These are phyloP conservation scores for Tenebrio molitor DNA, from an alignment of 1,140 invertebrate genomes.

Conservation along the genomic window DNA sequence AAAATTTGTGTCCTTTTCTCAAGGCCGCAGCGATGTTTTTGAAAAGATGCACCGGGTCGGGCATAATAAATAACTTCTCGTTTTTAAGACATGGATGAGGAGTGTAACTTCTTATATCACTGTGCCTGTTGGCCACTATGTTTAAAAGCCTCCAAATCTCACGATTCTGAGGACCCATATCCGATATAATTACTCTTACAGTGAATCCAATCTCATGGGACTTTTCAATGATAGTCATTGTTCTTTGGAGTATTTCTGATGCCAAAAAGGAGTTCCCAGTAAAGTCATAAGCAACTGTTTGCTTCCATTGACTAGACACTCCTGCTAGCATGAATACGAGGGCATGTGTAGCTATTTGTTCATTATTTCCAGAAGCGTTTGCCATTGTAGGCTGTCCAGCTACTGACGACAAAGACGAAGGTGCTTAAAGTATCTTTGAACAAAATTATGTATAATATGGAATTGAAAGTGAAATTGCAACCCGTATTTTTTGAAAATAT, in stretches of 20 bases:
- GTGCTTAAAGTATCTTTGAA: no score
- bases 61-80: slow-evolving; percentile 11
- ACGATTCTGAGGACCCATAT: slow-evolving; percentile 3
- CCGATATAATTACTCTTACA: background rate
- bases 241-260: background rate
- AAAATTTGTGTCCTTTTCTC: background rate
- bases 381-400: slow-evolving; percentile 7
- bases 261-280: background rate
- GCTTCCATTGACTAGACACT: slow-evolving; percentile 10
- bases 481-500: no score
- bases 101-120: background rate
- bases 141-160: background rate
- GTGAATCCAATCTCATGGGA: background rate
- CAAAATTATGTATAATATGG: no score
- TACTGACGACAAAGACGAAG: background rate
- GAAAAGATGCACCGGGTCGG: background rate
- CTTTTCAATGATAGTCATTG: background rate
- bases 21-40: background rate
- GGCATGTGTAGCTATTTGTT: slow-evolving; percentile 8
- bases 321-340: slow-evolving; percentile 5
- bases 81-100: background rate
- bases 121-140: background rate
- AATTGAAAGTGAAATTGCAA: no score
- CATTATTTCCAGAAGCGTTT: background rate
- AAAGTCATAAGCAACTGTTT: slow-evolving; percentile 1